Evolutionary conservation across 2,113 vertebrate species (phyloP), one percentile per base, ranked within the genome.

Genomic region (Prinia subflava): DNA sequence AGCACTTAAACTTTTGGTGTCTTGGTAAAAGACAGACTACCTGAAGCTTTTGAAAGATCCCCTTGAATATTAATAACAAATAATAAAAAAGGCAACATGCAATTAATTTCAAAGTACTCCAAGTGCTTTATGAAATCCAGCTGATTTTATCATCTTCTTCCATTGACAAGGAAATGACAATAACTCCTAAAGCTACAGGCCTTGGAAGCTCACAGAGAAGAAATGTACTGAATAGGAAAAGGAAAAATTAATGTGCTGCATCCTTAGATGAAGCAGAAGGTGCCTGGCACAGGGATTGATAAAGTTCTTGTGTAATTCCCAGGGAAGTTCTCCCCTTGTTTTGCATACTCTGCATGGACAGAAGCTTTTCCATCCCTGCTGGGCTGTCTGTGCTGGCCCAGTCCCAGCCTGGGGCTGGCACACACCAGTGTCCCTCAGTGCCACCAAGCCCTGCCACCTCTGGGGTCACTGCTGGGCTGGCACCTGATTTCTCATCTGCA

Each of bases 51-150:
- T 65, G 57, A 85, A 92, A 87, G 28, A 64, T 41, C 13, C 31
- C 15, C 91, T 95, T 94, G 80, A 92, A 91, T 46, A 82, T 49
- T 25, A 41, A 18, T 24, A 56, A 56, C 8, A 62, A 57, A 56
- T 56, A 31, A 21, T 55, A 56, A 95, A 96, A 89, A 62, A 94
- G 55, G 30, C 47, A 60, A 39, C 52, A 25, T 83, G 81, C 79
- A 71, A 71, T 94, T 89, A 89, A 87, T 88, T 94, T 84, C 28
- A 23, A 69, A 94, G 35, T 92, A 44, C 35, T 92, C 44, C 49
- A 42, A 64, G 31, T n/a, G 41, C 52, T 89, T 90, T n/a, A 64
- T 87, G 88, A 88, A 75, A 77, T 78, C 63, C 77, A 56, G 24
- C 37, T 68, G 92, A 60, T 44, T 95, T 41, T 71, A 57, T 78